Conservation (phyloP, 2,888 invertebrate genomes). For the Crocallis elinguaria region DNA sequence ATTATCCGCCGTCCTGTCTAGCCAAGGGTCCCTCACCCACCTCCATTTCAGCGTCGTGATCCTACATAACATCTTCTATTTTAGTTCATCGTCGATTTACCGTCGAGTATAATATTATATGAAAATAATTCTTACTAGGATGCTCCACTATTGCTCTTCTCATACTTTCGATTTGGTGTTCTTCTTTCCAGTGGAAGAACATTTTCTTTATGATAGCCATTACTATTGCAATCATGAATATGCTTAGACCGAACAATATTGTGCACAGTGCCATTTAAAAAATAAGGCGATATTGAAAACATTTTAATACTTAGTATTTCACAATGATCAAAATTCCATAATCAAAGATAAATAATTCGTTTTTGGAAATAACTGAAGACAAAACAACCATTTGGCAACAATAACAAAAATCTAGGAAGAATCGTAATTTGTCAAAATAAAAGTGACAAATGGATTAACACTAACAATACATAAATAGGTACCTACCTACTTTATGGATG, state of each 20-base stretch:
- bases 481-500: no score
- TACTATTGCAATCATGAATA: conserved; percentile 76
- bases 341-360: not conserved
- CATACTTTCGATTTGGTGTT: conserved; percentile 69
- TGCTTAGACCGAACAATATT: conserved; percentile 74
- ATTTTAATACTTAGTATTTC: conserved; percentile 30
- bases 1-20: no score
- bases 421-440: no score
- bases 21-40: no score
- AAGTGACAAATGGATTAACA: no score
- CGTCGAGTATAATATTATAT: not conserved
- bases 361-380: not conserved
- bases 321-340: conserved; percentile 19
- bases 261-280: conserved; percentile 73
- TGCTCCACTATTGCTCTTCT: conserved; percentile 50
- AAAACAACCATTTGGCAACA: no score
- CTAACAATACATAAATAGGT: no score
- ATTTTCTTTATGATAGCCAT: conserved; percentile 75
- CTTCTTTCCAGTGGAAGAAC: conserved; percentile 76
- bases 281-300: conserved; percentile 1
- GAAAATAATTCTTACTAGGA: conserved; percentile 56
- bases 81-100: no score
- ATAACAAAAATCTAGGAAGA: no score
- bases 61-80: no score
- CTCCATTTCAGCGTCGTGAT: no score